Conservation (phyloP, 2,113 vertebrate genomes). For the Anas platyrhynchos region DNA sequence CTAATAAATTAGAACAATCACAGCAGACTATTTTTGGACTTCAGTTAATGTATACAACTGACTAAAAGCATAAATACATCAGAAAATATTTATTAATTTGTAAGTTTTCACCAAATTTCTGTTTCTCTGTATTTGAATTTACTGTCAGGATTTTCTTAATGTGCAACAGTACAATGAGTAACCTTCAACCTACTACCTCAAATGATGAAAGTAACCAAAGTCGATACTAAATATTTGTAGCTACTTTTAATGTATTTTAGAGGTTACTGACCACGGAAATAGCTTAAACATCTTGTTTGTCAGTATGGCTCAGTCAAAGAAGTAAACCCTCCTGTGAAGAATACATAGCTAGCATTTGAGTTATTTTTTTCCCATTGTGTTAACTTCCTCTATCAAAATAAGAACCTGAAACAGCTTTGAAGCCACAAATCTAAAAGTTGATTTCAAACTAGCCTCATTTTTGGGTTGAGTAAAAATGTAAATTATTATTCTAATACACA, state of each 20-base stretch:
- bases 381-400: background rate
- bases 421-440: background rate
- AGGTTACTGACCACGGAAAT: background rate
- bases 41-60: background rate
- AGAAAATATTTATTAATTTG: too few species aligned
- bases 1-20: background rate
- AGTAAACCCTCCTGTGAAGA: background rate
- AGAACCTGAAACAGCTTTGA: background rate
- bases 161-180: background rate
- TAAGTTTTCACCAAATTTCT: background rate
- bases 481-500: background rate
- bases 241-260: background rate
- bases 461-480: background rate
- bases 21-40: background rate
- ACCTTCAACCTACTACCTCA: background rate
- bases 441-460: background rate
- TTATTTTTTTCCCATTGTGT: background rate
- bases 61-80: background rate
- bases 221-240: background rate
- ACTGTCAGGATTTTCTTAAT: background rate
- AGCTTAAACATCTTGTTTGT: background rate
- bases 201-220: background rate
- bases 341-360: background rate
- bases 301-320: background rate
- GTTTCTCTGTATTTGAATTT: background rate